A percentile compares a stretch with the other conserved stretches of the same genome.
Evolutionary conservation across 2,797 vertebrate genomes (phyloP).

Genomic region (Gallinago stenura): DNA sequence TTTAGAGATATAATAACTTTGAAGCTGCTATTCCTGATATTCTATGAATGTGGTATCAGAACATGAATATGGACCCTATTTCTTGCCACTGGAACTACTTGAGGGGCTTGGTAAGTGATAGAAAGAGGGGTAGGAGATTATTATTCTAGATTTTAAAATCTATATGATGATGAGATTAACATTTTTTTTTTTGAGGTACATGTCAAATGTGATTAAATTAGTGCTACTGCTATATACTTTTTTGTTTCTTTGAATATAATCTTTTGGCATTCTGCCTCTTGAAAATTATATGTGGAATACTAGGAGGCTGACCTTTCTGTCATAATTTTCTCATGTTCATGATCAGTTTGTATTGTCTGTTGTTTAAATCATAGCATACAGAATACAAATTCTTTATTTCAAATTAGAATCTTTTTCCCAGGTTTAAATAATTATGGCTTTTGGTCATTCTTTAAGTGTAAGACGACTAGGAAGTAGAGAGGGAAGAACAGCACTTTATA

Average conservation of each 20-base stretch:
- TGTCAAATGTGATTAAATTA: neutral
- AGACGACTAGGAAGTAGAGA: neutral
- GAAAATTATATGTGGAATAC: neutral
- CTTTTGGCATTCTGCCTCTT: neutral
- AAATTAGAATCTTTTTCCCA: neutral
- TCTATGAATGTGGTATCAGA: neutral
- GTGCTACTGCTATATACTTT: neutral
- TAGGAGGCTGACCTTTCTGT: neutral
- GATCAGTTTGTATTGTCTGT: neutral
- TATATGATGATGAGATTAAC: neutral
- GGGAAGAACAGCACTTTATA: neutral
- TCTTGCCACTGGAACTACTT: neutral
- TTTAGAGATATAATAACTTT: neutral
- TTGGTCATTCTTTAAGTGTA: neutral
- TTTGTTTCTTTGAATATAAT: neutral
- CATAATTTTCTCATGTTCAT: neutral
- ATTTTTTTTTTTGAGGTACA: neutral
- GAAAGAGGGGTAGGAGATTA: neutral
- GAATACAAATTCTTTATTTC: neutral
- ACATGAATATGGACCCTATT: neutral
- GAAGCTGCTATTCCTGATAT: neutral
- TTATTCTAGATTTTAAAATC: neutral
- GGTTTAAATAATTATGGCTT: neutral
- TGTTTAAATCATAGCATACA: neutral
- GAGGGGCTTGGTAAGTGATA: neutral